phyloP scores from a whole-genome alignment of 2,888 invertebrate species.

The Agrypnus murinus region DNA sequence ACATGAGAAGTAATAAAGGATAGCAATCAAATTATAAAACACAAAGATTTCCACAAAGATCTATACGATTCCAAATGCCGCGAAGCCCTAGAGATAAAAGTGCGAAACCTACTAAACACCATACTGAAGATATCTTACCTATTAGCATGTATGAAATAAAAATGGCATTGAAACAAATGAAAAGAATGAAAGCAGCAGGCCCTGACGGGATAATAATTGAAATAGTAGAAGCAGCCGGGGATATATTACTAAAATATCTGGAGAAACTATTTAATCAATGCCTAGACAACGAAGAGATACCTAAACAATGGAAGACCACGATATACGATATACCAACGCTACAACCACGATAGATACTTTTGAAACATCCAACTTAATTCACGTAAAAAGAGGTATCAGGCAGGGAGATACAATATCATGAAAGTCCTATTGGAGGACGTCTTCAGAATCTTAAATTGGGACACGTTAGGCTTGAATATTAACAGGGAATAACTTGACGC shows the following conservation, averaged over 20 bases:
- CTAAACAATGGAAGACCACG: not conserved
- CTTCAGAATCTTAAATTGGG: not conserved
- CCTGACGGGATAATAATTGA: constrained; percentile 1
- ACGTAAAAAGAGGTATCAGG: not conserved
- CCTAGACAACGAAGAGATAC: not conserved
- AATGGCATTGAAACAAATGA: not conserved
- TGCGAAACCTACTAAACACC: too few relatives aligned
- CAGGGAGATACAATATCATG: not conserved
- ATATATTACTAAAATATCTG: not conserved
- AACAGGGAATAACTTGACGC: too few relatives aligned
- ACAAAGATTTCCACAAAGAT: not conserved
- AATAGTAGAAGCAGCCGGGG: not conserved
- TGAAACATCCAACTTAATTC: not conserved
- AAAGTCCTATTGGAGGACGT: not conserved
- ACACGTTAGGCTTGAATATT: not conserved
- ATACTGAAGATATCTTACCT: not conserved
- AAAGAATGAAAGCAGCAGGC: not conserved
- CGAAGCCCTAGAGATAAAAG: not conserved
- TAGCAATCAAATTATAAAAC: not conserved
- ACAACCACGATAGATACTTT: not conserved
- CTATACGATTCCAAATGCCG: not conserved
- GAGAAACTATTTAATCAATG: not conserved
- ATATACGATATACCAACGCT: too few relatives aligned
- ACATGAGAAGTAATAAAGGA: not conserved
- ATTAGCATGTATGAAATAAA: not conserved